Percentiles rank a stretch among this genome's conserved stretches.
Conservation (phyloP, 1,140 invertebrate species). For the Phortica variegata region DNA sequence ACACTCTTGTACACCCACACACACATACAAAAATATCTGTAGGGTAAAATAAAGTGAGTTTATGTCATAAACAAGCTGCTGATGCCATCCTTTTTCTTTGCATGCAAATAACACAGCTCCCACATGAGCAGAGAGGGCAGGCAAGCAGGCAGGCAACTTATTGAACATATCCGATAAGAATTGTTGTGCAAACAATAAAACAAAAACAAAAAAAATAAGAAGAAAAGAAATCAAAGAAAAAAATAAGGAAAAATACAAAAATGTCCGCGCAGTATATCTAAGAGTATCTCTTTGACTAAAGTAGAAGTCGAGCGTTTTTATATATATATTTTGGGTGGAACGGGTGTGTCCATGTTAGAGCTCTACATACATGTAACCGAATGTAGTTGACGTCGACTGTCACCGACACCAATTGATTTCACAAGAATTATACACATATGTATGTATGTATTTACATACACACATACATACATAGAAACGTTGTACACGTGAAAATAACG, state of each 20-base stretch:
- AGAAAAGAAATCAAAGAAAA: background rate
- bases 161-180: no score
- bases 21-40: no score
- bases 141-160: no score
- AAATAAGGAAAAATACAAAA: slow-evolving; percentile 1
- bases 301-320: slow-evolving; percentile 45
- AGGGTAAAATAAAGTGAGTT: slow-evolving; percentile 7
- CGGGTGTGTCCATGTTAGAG: slow-evolving; percentile 11
- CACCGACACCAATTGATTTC: no score
- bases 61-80: slow-evolving; percentile 17
- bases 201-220: no score
- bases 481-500: background rate
- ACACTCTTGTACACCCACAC: no score
- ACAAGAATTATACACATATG: no score
- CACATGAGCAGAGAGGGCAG: no score
- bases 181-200: no score
- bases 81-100: slow-evolving; percentile 4
- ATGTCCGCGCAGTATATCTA: no score
- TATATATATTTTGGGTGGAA: slow-evolving; percentile 50
- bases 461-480: background rate
- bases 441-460: slow-evolving; percentile 2
- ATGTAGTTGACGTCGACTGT: no score
- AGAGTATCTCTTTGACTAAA: slow-evolving; percentile 35
- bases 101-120: slow-evolving; percentile 6
- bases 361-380: slow-evolving; percentile 9